Percentiles rank a stretch among this genome's conserved stretches.
phyloP scores from a whole-genome alignment of 2,797 vertebrate genomes.

The Sebastes variabilis region DNA sequence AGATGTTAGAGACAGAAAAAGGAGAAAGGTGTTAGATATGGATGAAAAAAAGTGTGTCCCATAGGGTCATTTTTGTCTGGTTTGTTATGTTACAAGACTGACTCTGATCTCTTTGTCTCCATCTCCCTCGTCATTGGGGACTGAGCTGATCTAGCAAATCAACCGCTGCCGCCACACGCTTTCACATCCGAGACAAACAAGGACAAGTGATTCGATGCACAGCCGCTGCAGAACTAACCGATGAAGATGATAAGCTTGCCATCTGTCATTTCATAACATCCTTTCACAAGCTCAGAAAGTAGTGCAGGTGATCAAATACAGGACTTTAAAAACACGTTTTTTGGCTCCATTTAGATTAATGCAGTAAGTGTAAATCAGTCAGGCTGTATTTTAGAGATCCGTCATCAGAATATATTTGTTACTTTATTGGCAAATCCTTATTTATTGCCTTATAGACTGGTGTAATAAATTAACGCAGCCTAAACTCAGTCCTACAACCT shows the following conservation, averaged over 20 bases:
- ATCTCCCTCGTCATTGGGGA: conserved; percentile 27
- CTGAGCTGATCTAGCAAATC: conserved; percentile 34
- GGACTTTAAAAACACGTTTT: neutral
- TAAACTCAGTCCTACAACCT: neutral
- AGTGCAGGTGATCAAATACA: neutral
- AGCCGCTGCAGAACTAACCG: conserved; percentile 43
- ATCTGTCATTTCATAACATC: conserved; percentile 55
- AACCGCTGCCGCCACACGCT: conserved; percentile 22
- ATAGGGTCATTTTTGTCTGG: conserved; percentile 5
- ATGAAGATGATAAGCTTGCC: conserved; percentile 33
- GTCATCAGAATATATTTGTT: neutral
- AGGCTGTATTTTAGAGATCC: neutral
- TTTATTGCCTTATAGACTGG: neutral
- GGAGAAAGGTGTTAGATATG: neutral
- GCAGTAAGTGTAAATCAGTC: neutral
- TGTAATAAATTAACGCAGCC: neutral
- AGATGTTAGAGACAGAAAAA: neutral
- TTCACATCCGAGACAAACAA: conserved; percentile 52
- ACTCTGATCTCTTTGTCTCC: conserved; percentile 30
- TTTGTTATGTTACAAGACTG: conserved; percentile 28
- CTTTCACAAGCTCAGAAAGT: conserved; percentile 16
- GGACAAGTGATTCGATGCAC: conserved; percentile 20
- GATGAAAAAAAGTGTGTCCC: neutral
- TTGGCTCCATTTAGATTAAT: neutral
- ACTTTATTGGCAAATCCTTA: neutral